Evolutionary conservation across 2,888 invertebrate species (phyloP).

Genomic region (Arge pagana): DNA sequence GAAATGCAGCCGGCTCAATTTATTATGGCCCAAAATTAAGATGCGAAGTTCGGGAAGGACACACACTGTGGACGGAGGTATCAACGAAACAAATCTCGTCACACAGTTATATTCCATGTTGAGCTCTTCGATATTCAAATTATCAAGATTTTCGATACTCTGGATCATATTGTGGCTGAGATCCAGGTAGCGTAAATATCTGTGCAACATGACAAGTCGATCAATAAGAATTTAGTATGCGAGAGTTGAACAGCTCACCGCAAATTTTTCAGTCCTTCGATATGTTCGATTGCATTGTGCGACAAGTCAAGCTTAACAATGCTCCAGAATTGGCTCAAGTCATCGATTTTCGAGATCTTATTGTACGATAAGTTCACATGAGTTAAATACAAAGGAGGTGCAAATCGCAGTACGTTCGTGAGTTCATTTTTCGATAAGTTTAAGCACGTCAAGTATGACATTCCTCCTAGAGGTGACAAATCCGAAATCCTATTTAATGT

Average conservation of each 20-base stretch:
- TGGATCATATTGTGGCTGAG: conserved; percentile 66
- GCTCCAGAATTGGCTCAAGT: conserved; percentile 67
- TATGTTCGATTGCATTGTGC: conserved; percentile 64
- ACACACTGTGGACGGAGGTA: conserved; percentile 59
- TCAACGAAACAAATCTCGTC: conserved; percentile 54
- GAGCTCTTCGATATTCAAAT: conserved; percentile 62
- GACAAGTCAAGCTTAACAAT: conserved; percentile 66
- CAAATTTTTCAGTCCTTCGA: conserved; percentile 62
- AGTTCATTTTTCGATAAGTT: conserved; percentile 65
- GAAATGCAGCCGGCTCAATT: conserved; percentile 61
- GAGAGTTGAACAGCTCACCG: conserved; percentile 53
- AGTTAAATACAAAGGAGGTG: conserved; percentile 66
- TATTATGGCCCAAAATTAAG: conserved; percentile 63
- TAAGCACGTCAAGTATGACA: conserved; percentile 65
- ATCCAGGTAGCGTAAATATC: conserved; percentile 64
- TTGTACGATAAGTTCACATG: conserved; percentile 67
- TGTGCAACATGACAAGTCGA: conserved; percentile 44
- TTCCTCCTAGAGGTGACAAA: conserved; percentile 60
- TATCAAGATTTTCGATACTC: conserved; percentile 63
- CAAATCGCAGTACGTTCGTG: conserved; percentile 61
- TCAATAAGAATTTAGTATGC: not conserved
- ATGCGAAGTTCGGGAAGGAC: conserved; percentile 62
- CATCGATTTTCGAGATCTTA: conserved; percentile 61
- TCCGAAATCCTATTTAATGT: conserved; percentile 63
- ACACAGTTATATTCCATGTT: conserved; percentile 65